Percentiles rank a stretch among this genome's conserved stretches.
phyloP scores from a whole-genome alignment of 2,113 vertebrate species.

The Dicerorhinus sumatrensis region DNA sequence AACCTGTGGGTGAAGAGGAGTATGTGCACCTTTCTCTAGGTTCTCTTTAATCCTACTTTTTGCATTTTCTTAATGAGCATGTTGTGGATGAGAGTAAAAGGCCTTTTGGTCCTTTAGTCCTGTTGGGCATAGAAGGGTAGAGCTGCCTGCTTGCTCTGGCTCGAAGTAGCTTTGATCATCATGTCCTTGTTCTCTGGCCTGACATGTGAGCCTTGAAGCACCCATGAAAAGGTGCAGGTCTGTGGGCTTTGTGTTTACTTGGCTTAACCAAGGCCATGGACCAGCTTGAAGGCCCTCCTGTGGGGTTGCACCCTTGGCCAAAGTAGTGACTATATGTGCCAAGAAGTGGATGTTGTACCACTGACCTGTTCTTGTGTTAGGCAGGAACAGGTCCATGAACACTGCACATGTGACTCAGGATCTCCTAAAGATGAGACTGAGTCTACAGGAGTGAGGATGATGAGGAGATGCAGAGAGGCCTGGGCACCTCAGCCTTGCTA shows the following conservation, averaged over 20 bases:
- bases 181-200: slow-evolving; percentile 1
- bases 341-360: background rate
- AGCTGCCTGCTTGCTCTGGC: background rate
- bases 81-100: background rate
- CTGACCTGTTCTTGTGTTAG: background rate
- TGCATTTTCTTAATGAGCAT: background rate
- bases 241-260: background rate
- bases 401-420: background rate
- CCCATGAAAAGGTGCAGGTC: background rate
- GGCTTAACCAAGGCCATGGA: background rate
- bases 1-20: background rate
- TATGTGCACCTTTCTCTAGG: background rate
- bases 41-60: background rate
- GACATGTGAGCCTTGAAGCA: background rate
- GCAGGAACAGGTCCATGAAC: background rate
- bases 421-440: background rate
- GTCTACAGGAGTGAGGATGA: background rate
- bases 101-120: background rate
- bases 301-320: background rate
- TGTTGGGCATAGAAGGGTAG: background rate
- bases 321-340: background rate
- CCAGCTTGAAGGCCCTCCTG: background rate
- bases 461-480: background rate
- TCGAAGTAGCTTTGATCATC: background rate
- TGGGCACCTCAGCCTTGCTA: background rate